Base-by-base conservation (phyloP, 2,113 vertebrate species). In the Phycodurus eques region DNA sequence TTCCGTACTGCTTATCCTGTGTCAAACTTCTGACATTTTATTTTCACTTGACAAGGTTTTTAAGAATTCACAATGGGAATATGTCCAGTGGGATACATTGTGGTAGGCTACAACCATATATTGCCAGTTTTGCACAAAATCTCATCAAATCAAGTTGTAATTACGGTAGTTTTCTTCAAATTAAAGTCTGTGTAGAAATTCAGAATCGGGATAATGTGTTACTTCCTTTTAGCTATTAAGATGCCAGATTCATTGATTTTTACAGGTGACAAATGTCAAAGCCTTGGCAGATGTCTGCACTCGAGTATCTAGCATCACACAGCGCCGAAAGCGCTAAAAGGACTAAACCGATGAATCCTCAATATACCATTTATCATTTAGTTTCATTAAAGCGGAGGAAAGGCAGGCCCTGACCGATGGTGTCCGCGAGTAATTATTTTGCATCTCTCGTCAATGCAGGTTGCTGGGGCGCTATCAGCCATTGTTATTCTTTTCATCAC, bases 401-500 rank as follows among this genome's bases (percentile, higher is more conserved):
- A 65, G 42, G 39, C 42, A 65, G 8, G 33, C 1, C 42, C 42
- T 35, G 60, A 9, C 17, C 39, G 60, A 62, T 27, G 19, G n/a
- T 4, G 8, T 39, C 60, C 15, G 39, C 8, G 4, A 4, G 8
- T 62, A 39, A 62, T 33, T 65, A 51, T 68, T 35, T 56, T 31
- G 19, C 33, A 61, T 72, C 42, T 64, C 47, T 39, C 59, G 42
- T 73, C 31, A 0, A 46, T 77, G 14, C 82, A 99, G 98, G 86
- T 98, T 39, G 96, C 96, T 0, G 91, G 94, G 4, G 94, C 94
- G 15, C 19, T 98, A 0, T 93, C 97, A 39, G 94, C 94, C 15
- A 20, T 97, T 27, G 90, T 98, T 67, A 96, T 99, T 77, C 93
- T 98, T 68, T 79, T 95, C 73, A 95, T 96, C 83, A 92, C 95